Evolutionary conservation across 2,113 vertebrate genomes (phyloP), one percentile per base, ranked within the genome.

Genomic region (Rhinoptilus africanus): DNA sequence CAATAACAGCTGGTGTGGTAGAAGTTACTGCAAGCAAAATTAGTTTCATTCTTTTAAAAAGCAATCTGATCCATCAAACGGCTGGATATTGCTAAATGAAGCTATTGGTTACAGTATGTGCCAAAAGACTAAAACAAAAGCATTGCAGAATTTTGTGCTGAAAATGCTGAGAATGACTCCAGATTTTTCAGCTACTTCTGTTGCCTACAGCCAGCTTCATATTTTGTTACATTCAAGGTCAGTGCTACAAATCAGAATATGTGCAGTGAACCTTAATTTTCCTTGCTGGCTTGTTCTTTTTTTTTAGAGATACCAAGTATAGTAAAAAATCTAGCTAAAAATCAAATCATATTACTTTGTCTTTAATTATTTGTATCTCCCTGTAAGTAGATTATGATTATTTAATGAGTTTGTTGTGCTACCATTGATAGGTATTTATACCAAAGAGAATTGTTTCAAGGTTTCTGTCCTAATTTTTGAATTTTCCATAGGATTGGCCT

Each of bases 1-100:
- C 51, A 94, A 41, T 85, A 96, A 84, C 94, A 97, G 80, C 91
- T 97, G 96, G 88, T 78, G 56, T 62, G n/a, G 48, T 94, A 80
- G 89, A 95, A 94, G 50, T 93, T 91, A 75, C 45, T 77, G 80
- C 62, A 96, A 92, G 67, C n/a, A 91, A 97, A 96, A 96, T 91
- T 81, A 89, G 37, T 67, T 92, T 92, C 66, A 95, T 92, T 95
- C 63, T 77, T 96, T 96, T 74, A 69, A 92, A 94, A 92, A 72
- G 50, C 12, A 94, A 80, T 84, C 66, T 51, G 48, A 96, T 89
- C 71, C 35, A 78, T 91, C 71, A 79, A 86, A 91, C 66, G 95
- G 84, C 83, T 95, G 83, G 74, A 83, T 95, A 53, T 90, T 13
- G 2, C 37, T 85, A 85, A 94, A 94, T 74, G 57, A 64, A 84